These are phyloP conservation scores for Ammodramus savannarum DNA, from an alignment of 2,113 vertebrate genomes.

Conservation along the genomic window DNA sequence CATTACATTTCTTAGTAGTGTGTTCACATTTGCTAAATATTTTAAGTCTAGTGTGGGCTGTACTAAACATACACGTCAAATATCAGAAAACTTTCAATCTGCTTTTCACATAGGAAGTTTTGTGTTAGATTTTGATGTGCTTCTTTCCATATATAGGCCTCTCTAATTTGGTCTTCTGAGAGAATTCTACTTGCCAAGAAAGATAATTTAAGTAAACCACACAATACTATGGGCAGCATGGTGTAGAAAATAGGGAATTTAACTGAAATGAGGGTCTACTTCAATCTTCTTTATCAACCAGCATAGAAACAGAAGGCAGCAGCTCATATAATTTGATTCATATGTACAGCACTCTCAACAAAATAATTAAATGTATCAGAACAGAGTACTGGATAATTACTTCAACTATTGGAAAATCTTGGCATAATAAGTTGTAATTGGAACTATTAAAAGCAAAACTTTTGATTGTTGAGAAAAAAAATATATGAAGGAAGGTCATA, in stretches of 20 bases:
- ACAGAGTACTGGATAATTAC: conserved; percentile 11
- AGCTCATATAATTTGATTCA: conserved; percentile 44
- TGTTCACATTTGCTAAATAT: neutral
- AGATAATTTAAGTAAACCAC: conserved; percentile 5
- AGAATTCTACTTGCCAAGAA: conserved; percentile 46
- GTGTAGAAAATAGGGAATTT: conserved; percentile 2
- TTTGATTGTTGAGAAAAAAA: conserved; percentile 30
- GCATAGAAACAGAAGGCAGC: neutral
- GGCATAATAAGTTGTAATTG: neutral
- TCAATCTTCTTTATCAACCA: neutral
- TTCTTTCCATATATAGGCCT: neutral
- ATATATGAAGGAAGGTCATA: neutral
- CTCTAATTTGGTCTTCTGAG: conserved; percentile 10
- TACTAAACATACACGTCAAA: neutral
- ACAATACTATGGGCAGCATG: neutral
- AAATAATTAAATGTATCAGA: neutral
- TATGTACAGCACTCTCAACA: neutral
- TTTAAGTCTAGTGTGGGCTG: neutral
- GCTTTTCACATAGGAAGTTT: neutral
- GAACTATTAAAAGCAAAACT: conserved; percentile 16
- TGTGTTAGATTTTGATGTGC: neutral
- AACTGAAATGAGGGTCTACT: neutral
- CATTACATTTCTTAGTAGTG: neutral
- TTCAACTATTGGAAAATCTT: conserved; percentile 44
- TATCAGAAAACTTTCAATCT: neutral